phyloP scores from a whole-genome alignment of 2,113 vertebrate genomes.

The Corvus cornix region DNA sequence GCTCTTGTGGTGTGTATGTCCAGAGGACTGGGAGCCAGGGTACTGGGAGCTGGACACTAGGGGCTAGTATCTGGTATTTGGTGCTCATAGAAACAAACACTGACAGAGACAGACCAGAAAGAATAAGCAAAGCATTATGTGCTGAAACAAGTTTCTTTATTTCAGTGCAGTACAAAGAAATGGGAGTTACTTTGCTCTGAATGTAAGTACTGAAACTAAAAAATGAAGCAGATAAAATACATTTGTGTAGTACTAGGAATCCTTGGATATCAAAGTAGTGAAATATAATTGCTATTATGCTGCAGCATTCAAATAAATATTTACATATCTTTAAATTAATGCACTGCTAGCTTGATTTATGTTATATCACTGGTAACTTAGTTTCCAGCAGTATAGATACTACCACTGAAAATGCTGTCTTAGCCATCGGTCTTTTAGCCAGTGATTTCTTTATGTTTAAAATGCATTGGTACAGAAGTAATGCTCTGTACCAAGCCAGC shows the following conservation, averaged over 20 bases:
- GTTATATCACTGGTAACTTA: neutral
- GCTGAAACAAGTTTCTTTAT: slow-evolving; percentile 61
- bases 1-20: neutral
- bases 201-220: slow-evolving; percentile 5
- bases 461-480: neutral
- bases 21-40: neutral
- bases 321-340: neutral
- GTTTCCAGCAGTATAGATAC: neutral
- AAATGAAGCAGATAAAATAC: neutral
- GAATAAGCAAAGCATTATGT: neutral
- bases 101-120: neutral
- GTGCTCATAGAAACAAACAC: neutral
- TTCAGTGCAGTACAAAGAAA: slow-evolving; percentile 68
- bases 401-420: neutral
- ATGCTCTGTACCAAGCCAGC: neutral
- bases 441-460: neutral
- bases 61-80: neutral
- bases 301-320: slow-evolving; percentile 31
- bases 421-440: neutral
- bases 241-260: slow-evolving; percentile 2
- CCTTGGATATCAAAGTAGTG: slow-evolving; percentile 26
- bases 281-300: neutral
- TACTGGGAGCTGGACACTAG: neutral
- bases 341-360: neutral
- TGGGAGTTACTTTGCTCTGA: slow-evolving; percentile 1